Conservation (phyloP, 1,140 invertebrate genomes). For the Gryon sp. region DNA sequence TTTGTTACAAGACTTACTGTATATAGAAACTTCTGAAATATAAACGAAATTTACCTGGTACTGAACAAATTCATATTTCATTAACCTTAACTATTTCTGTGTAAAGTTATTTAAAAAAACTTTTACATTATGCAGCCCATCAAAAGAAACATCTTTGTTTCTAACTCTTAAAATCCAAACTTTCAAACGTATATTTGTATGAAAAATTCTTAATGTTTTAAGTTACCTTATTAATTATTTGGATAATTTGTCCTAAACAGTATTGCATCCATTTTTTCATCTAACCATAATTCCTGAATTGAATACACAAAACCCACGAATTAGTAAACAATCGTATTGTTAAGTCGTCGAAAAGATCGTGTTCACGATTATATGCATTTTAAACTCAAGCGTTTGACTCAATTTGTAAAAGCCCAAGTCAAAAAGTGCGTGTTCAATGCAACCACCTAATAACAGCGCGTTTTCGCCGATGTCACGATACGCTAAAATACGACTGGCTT, state of each 20-base stretch:
- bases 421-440: neutral
- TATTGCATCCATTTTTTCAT: neutral
- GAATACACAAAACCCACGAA: neutral
- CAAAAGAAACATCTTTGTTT: too few species aligned
- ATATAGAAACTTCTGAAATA: too few species aligned
- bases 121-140: too few species aligned
- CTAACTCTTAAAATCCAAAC: too few species aligned
- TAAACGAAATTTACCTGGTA: too few species aligned
- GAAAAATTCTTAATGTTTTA: neutral
- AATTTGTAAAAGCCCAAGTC: too few species aligned
- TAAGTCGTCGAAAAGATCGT: slow-evolving; percentile 13
- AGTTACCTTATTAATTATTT: neutral
- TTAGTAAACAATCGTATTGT: neutral
- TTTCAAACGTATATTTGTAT: too few species aligned
- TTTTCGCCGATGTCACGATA: slow-evolving; percentile 26
- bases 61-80: too few species aligned
- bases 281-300: neutral
- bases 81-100: too few species aligned
- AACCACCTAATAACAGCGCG: slow-evolving; percentile 13
- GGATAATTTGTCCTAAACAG: neutral
- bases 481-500: slow-evolving; percentile 39
- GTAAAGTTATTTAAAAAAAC: too few species aligned
- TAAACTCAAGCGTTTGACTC: too few species aligned
- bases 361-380: slow-evolving; percentile 9
- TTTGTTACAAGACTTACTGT: too few species aligned